These are phyloP conservation scores for Cheilosia urbana DNA, from an alignment of 2,888 invertebrate species.

Conservation along the genomic window DNA sequence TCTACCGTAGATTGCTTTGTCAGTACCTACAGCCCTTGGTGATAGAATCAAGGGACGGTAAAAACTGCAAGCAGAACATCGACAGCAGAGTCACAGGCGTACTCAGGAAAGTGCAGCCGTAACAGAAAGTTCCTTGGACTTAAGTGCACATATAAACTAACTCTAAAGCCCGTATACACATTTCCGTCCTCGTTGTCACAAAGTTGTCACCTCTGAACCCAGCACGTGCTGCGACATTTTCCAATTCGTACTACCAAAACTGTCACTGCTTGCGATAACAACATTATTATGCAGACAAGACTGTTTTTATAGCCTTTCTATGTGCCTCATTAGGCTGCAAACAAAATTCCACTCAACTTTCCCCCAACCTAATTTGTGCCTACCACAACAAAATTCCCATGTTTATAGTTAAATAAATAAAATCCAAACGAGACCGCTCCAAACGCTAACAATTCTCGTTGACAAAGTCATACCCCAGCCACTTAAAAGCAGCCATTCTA, in stretches of 20 bases:
- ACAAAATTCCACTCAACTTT: neutral
- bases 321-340: constrained; percentile 30
- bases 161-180: too few species aligned
- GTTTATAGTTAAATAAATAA: constrained; percentile 52
- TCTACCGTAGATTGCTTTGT: too few species aligned
- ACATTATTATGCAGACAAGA: neutral
- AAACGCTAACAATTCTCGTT: constrained; percentile 48
- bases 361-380: constrained; percentile 26
- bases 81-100: too few species aligned
- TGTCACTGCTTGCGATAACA: neutral
- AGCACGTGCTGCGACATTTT: too few species aligned
- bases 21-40: too few species aligned
- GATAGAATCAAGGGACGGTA: too few species aligned
- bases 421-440: constrained; percentile 33
- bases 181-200: too few species aligned
- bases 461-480: constrained; percentile 68
- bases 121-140: too few species aligned
- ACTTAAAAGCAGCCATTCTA: constrained; percentile 66
- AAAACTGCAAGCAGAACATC: too few species aligned
- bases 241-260: neutral
- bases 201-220: too few species aligned
- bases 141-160: too few species aligned
- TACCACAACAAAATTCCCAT: constrained; percentile 52
- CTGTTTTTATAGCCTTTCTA: constrained; percentile 16
- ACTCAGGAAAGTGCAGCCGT: too few species aligned